Evolutionary conservation across 2,888 invertebrate genomes (phyloP), one percentile per base, ranked within the genome.

Genomic region (Cancer borealis): DNA sequence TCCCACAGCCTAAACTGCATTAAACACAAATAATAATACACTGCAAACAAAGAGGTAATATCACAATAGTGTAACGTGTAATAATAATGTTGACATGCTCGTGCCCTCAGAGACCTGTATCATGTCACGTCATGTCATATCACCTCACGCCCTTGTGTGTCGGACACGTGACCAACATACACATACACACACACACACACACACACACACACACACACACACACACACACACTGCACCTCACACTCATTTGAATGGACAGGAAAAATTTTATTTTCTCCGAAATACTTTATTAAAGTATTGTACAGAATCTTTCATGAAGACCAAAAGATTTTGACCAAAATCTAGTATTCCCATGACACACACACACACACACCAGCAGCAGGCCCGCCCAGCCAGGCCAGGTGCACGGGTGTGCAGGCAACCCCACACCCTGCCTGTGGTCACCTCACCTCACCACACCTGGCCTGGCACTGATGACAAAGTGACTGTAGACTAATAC

Each of bases 221-320:
- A n/a, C n/a, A n/a, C n/a, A 79, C 73, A n/a, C 26, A 26, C 10
- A 26, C 73, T 26, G 26, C 73, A 79, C 73, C 73, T 79, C 26
- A 79, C 73, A 79, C 73, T 26, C 73, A 79, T 26, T 26, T 79
- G 73, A 79, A 79, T 79, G 73, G 73, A 26, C 26, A 79, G 73
- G 73, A 79, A 79, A 79, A 79, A 79, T 79, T 79, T 26, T 10
- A 79, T 79, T n/a, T n/a, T 26, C 26, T 26, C 73, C n/a, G 26
- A 79, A 79, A 79, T 79, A 79, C 73, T 79, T 79, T 79, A 79
- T 79, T 79, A n/a, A 79, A 79, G 73, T 79, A n/a, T n/a, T 79
- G 73, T 79, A 79, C 73, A 79, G 21, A 21, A 79, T n/a, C 26
- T 79, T 79, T 2, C 73, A 79, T 10, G 5, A 26, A n/a, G 26